Percentiles rank a stretch among this genome's conserved stretches.
phyloP scores from a whole-genome alignment of 2,113 vertebrate species.

The Paralichthys olivaceus region DNA sequence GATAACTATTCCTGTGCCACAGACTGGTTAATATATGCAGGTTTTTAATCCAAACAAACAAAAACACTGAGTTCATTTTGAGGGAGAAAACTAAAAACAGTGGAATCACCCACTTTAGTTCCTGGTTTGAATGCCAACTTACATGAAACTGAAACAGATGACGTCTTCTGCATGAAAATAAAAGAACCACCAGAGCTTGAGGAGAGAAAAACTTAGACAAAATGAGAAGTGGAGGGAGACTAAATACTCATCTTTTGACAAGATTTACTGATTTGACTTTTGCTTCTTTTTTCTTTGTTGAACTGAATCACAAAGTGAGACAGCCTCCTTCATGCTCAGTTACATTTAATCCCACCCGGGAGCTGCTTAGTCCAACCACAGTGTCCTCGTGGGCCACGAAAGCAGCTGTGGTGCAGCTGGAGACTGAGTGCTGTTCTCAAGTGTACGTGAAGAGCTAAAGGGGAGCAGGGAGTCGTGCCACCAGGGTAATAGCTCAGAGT shows the following conservation, averaged over 20 bases:
- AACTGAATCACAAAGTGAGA: conserved; percentile 11
- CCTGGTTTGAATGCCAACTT: too few relatives aligned
- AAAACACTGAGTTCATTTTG: too few relatives aligned
- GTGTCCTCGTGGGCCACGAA: conserved; percentile 19
- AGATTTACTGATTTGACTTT: conserved; percentile 37
- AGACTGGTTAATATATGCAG: too few relatives aligned
- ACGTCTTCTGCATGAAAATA: background rate
- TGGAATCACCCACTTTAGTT: too few relatives aligned
- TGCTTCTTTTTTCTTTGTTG: background rate
- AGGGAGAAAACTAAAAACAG: too few relatives aligned
- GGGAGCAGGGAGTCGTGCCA: background rate
- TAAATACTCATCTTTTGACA: background rate
- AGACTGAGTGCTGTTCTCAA: conserved; percentile 5
- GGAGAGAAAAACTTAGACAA: background rate
- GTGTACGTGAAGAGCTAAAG: background rate
- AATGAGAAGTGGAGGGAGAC: background rate
- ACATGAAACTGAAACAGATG: too few relatives aligned
- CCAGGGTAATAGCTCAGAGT: background rate
- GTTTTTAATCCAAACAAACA: too few relatives aligned
- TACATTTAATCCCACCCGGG: conserved; percentile 31
- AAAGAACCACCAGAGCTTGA: background rate
- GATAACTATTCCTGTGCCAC: too few relatives aligned
- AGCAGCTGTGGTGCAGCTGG: conserved; percentile 16
- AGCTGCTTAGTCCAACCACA: conserved; percentile 35
- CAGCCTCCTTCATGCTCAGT: conserved; percentile 49